Evolutionary conservation across 1,140 invertebrate genomes (phyloP), one percentile per base, ranked within the genome.

Genomic region (Pararge aegeria): DNA sequence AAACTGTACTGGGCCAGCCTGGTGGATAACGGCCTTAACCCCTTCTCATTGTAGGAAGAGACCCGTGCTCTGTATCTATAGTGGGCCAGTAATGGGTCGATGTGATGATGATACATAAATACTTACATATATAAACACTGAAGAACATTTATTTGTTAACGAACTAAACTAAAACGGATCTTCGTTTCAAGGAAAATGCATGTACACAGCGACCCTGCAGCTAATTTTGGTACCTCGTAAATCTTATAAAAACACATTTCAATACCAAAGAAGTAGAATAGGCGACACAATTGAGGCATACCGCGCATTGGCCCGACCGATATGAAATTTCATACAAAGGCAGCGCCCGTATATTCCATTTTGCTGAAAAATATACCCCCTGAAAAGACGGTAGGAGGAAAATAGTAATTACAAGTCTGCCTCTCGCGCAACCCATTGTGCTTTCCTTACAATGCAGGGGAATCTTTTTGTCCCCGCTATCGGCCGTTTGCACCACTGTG

Each of bases 381-480:
- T 83, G 78, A 87, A 89, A 85, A 84, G 83, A 73, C 71, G 73
- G 67, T 64, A 75, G 70, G 74, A 82, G 84, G 83, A 86, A 87
- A 87, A 87, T 86, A 83, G 84, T 89, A 89, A 89, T 89, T 89
- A 87, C 84, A 87, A 87, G 76, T 81, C 79, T 73, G 68, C 71
- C 74, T 73, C 73, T 76, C 68, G 55, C 66, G 70, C 61, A 67
- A 57, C 55, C 76, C 54, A 80, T 87, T 86, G 84, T 85, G 73
- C 67, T 50, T 46, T 56, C 50, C 46, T 68, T 73, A 87, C 86
- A 89, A 89, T 87, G 78, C 72, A 59, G 75, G 62, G 80, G 80
- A 87, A 87, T 89, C 87, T 89, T 89, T 89, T 89, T 89, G 87
- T 89, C 78, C 77, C 62, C 65, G 68, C 68, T 87, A 87, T 85